Percentiles rank a stretch among this genome's conserved stretches.
These are phyloP conservation scores for Hydroisotoma schaefferi DNA, from an alignment of 2,888 invertebrate species.

Conservation along the genomic window DNA sequence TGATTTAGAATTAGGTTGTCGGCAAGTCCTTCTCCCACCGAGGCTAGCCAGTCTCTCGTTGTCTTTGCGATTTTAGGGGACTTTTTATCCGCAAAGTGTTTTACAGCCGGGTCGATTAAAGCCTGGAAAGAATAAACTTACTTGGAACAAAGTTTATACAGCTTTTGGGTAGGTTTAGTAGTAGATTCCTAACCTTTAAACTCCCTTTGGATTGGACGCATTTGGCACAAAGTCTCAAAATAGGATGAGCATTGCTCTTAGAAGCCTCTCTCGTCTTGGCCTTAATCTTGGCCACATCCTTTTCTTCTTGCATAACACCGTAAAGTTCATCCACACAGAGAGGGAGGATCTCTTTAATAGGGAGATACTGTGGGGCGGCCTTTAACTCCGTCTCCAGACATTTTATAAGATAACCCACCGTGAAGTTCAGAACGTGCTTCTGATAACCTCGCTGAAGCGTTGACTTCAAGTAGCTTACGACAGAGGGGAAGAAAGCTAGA, in stretches of 20 bases:
- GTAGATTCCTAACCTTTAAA: too few species aligned
- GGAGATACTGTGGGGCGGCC: conserved; percentile 24
- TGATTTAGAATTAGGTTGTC: conserved; percentile 28
- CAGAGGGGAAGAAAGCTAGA: conserved; percentile 24
- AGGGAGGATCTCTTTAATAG: conserved; percentile 34
- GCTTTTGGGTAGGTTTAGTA: too few species aligned
- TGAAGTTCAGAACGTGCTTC: conserved; percentile 41
- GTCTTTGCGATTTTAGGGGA: conserved; percentile 35
- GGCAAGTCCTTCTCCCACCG: conserved; percentile 36
- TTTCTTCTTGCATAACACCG: conserved; percentile 42
- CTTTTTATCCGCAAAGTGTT: conserved; percentile 30
- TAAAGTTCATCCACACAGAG: conserved; percentile 44
- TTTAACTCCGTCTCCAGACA: conserved; percentile 31
- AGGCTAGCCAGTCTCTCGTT: conserved; percentile 31
- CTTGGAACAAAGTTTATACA: too few species aligned
- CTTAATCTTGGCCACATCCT: conserved; percentile 34
- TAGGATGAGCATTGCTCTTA: conserved; percentile 34
- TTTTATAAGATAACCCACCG: conserved; percentile 31
- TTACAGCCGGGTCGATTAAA: conserved; percentile 32
- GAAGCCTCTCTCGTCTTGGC: conserved; percentile 40
- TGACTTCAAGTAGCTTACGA: conserved; percentile 33
- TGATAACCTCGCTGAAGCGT: conserved; percentile 38
- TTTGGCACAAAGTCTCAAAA: conserved; percentile 37
- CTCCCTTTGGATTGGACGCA: conserved; percentile 21
- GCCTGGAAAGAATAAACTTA: too few species aligned